Base-by-base conservation (phyloP, 2,113 vertebrate genomes). In the Sarotherodon lohbergeri region DNA sequence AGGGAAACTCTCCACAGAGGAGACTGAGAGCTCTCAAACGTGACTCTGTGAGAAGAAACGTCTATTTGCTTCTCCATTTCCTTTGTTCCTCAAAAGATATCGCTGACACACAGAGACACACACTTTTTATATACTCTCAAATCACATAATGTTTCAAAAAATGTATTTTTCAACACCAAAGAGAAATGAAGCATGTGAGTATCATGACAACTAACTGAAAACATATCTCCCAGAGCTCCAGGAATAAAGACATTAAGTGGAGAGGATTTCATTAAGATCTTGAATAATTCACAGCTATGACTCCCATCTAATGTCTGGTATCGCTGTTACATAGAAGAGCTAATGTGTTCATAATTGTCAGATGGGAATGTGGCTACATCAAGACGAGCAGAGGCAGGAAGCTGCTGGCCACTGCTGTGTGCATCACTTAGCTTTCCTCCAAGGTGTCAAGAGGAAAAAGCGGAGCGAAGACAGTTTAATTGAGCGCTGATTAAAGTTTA, bases 1-100 rank as follows among this genome's bases (percentile, higher is more conserved):
- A 93, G 61, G 6, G 81, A 88, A 89, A 85, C 34, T 68, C 32
- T 89, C 55, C 83, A 2, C 46, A 81, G 59, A 82, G 41, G 66
- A 63, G 76, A 84, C 27, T 19, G 32, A 71, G 43, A 19, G 73
- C 71, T 84, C 81, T n/a, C 36, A 87, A 59, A 79, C 1, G 2
- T 63, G 57, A 73, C 17, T 68, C 36, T 55, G 61, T n/a, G 17
- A 55, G 14, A 79, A 86, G 8, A 87, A 29, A 24, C 2, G 4
- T 83, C 46, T 59, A 61, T 80, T 12, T 81, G 59, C 56, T 57
- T 86, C 52, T 87, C 84, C 81, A 71, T 88, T 86, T 85, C 56
- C 81, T 90, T 78, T 85, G 66, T 81, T 76, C 17, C 63, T 48
- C 27, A 12, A 29, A 12, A 88, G 56, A 80, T 14, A 24, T n/a